Percentiles rank a stretch among this genome's conserved stretches.
Evolutionary conservation across 2,797 vertebrate genomes (phyloP).

Genomic region (Channa striata): DNA sequence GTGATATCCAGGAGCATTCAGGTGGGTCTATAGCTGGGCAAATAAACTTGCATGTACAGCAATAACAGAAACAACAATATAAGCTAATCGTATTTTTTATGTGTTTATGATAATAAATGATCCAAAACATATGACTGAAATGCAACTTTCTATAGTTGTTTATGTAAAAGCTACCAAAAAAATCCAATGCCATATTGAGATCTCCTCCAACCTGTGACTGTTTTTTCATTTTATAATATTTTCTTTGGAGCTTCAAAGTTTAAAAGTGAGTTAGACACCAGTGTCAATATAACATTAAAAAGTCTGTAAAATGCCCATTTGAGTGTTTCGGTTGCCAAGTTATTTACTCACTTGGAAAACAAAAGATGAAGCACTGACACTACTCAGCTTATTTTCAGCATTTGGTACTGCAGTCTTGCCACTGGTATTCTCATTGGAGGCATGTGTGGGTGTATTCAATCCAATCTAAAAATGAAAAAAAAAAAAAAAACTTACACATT

Average conservation of each 20-base stretch:
- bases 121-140: slow-evolving; percentile 35
- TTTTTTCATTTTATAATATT: slow-evolving; percentile 17
- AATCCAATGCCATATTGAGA: slow-evolving; percentile 19
- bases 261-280: slow-evolving; percentile 25
- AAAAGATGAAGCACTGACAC: slow-evolving; percentile 21
- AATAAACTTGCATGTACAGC: slow-evolving; percentile 20
- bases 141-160: slow-evolving; percentile 8
- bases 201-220: not conserved
- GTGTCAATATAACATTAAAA: slow-evolving; percentile 13
- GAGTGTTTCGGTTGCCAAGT: slow-evolving; percentile 12
- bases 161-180: slow-evolving; percentile 7
- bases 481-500: slow-evolving; percentile 38
- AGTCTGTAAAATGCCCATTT: slow-evolving; percentile 56
- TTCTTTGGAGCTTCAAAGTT: slow-evolving; percentile 61
- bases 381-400: slow-evolving; percentile 21
- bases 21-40: not conserved
- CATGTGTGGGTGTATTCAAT: slow-evolving; percentile 31
- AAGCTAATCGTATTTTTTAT: slow-evolving; percentile 17
- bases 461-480: slow-evolving; percentile 23
- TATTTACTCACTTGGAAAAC: slow-evolving; percentile 5
- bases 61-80: not conserved
- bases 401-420: slow-evolving; percentile 27
- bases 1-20: slow-evolving; percentile 18
- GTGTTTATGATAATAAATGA: slow-evolving; percentile 23
- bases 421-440: slow-evolving; percentile 16